Conservation (phyloP, 1,140 invertebrate species). For the Stenopsyche tienmushanensis region DNA sequence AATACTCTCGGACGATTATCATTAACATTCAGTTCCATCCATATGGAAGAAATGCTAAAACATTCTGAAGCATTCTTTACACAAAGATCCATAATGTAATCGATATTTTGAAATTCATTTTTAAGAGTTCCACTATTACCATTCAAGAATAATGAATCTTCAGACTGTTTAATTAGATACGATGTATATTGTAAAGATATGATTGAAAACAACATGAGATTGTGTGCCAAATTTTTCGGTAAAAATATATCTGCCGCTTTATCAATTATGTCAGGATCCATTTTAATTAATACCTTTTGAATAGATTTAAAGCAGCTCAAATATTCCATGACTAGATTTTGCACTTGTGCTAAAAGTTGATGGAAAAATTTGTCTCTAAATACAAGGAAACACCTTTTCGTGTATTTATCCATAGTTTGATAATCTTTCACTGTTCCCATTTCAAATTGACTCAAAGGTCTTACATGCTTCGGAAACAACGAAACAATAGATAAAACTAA, state of each 20-base stretch:
- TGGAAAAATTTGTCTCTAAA: conserved; percentile 55
- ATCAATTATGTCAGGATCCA: conserved; percentile 50
- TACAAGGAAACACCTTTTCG: conserved; percentile 52
- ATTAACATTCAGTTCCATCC: conserved; percentile 50
- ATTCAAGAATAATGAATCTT: conserved; percentile 43
- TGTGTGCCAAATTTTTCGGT: conserved; percentile 46
- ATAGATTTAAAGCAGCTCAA: conserved; percentile 46
- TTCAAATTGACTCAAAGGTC: conserved; percentile 54
- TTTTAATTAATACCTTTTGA: conserved; percentile 45
- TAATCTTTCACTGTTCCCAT: conserved; percentile 49
- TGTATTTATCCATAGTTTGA: conserved; percentile 55
- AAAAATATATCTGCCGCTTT: conserved; percentile 50
- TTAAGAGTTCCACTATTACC: conserved; percentile 49
- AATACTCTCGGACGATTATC: conserved; percentile 50
- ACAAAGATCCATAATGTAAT: conserved; percentile 35
- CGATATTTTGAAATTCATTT: conserved; percentile 13
- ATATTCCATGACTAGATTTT: conserved; percentile 49
- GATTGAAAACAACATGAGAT: conserved; percentile 50
- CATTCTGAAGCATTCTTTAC: conserved; percentile 50
- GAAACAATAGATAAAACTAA: conserved; percentile 48
- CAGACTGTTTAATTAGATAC: conserved; percentile 53
- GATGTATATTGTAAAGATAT: conserved; percentile 55
- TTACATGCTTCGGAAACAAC: conserved; percentile 53
- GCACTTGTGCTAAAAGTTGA: conserved; percentile 49
- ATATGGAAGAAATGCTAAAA: conserved; percentile 48